Percentiles rank a stretch among this genome's conserved stretches.
These are phyloP conservation scores for Nanorana parkeri DNA, from an alignment of 2,113 vertebrate species.

Conservation along the genomic window DNA sequence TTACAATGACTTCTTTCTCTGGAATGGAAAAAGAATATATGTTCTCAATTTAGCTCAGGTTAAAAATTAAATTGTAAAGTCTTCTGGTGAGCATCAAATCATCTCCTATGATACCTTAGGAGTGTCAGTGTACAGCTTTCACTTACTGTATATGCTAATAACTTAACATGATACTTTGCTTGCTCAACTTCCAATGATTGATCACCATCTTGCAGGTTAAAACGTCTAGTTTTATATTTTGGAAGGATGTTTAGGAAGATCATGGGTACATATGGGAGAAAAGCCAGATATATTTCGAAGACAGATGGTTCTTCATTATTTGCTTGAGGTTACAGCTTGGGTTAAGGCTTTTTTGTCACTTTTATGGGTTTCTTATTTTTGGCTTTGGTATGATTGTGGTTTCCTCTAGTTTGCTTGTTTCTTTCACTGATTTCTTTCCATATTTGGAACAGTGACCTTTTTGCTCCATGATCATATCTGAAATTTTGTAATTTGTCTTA, in stretches of 20 bases:
- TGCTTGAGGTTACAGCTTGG: slow-evolving; percentile 17
- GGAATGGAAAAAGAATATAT: too few relatives aligned
- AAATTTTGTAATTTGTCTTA: slow-evolving; percentile 11
- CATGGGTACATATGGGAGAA: not conserved
- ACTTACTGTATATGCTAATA: too few relatives aligned
- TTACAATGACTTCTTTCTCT: too few relatives aligned
- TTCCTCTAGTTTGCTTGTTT: slow-evolving; percentile 11
- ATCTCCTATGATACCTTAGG: too few relatives aligned
- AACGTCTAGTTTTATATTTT: not conserved
- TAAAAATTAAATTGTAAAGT: too few relatives aligned
- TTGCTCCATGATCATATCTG: not conserved
- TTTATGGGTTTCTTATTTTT: slow-evolving; percentile 40
- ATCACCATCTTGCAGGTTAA: not conserved
- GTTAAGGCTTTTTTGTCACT: slow-evolving; percentile 28
- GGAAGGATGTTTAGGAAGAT: not conserved
- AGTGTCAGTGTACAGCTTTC: too few relatives aligned
- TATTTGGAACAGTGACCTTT: slow-evolving; percentile 31
- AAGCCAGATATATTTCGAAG: slow-evolving; percentile 3
- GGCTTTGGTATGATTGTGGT: slow-evolving; percentile 24
- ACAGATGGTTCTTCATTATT: slow-evolving; percentile 31
- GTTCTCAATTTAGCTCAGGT: too few relatives aligned
- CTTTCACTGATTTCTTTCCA: slow-evolving; percentile 18
- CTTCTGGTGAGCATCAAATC: too few relatives aligned
- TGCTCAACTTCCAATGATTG: too few relatives aligned
- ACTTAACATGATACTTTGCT: too few relatives aligned